A percentile compares a stretch with the other conserved stretches of the same genome.
Conservation (phyloP, 2,888 invertebrate genomes). For the Andrena trimmerana region DNA sequence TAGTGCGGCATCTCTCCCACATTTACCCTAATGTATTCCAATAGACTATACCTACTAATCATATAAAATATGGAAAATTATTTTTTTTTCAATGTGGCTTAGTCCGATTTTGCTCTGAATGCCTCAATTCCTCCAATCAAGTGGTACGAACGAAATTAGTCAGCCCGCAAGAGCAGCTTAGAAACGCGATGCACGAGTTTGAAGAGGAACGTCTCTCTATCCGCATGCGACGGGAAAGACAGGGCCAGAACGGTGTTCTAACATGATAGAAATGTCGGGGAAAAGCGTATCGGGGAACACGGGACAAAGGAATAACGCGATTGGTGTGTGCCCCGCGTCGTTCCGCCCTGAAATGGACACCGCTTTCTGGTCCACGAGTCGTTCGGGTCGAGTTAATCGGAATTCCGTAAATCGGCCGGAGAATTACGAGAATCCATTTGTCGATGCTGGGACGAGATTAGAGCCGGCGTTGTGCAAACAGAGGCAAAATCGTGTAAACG, state of each 20-base stretch:
- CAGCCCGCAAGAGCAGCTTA: too few relatives aligned
- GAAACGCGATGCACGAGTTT: too few relatives aligned
- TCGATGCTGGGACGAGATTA: slow-evolving; percentile 70
- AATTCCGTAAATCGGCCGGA: slow-evolving; percentile 70
- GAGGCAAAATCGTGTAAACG: slow-evolving; percentile 65
- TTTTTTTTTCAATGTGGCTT: too few relatives aligned
- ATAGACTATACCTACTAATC: too few relatives aligned
- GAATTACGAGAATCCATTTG: slow-evolving; percentile 74
- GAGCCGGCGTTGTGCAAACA: slow-evolving; percentile 56
- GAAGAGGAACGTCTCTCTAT: too few relatives aligned
- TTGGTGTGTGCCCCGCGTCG: slow-evolving; percentile 17
- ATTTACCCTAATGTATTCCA: too few relatives aligned
- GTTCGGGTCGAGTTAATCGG: slow-evolving; percentile 66
- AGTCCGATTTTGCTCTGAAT: too few relatives aligned
- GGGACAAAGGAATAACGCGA: background rate
- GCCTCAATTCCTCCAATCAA: too few relatives aligned
- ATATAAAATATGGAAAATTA: too few relatives aligned
- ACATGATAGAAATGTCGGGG: background rate
- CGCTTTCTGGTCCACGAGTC: slow-evolving; percentile 55
- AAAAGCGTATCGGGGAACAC: too few relatives aligned
- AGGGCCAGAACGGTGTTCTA: background rate
- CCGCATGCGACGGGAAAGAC: background rate
- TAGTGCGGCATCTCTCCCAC: too few relatives aligned
- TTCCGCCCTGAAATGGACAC: slow-evolving; percentile 50
- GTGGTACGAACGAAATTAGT: too few relatives aligned